Conservation (phyloP, 1,140 invertebrate genomes). For the Prorops nasuta region DNA sequence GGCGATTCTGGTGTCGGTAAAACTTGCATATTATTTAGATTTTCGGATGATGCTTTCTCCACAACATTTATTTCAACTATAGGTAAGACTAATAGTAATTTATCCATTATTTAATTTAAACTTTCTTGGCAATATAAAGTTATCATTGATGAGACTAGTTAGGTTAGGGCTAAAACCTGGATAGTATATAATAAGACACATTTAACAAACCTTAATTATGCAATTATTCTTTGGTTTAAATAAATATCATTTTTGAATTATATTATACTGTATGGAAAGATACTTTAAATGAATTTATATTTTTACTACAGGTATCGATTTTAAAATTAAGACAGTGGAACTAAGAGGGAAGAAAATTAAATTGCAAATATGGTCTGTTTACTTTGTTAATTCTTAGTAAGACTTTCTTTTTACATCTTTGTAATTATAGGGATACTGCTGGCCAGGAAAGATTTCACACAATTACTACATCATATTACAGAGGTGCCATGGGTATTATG, state of each 20-base stretch:
- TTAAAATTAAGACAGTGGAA: constrained; percentile 98
- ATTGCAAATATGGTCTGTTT: constrained; percentile 91
- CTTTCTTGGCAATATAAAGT: too few relatives aligned
- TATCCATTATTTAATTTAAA: too few relatives aligned
- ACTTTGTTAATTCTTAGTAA: background rate
- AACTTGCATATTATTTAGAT: constrained; percentile 96
- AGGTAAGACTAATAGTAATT: constrained; percentile 66
- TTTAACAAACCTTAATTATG: constrained; percentile 15
- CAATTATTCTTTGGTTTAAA: too few relatives aligned
- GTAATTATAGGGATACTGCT: constrained; percentile 78
- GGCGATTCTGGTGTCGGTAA: constrained; percentile 98
- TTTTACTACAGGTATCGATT: constrained; percentile 88
- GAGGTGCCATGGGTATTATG: constrained; percentile 98
- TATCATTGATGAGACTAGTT: too few relatives aligned
- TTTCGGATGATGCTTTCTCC: constrained; percentile 98
- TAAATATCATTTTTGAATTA: too few relatives aligned
- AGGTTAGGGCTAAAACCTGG: too few relatives aligned
- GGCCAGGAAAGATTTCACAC: constrained; percentile 95
- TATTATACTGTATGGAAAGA: too few relatives aligned
- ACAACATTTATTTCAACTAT: constrained; percentile 98
- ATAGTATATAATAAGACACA: too few relatives aligned
- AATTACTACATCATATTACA: constrained; percentile 96
- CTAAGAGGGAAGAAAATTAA: constrained; percentile 97
- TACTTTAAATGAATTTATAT: too few relatives aligned
- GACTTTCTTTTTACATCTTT: constrained; percentile 4